Percentiles rank a stretch among this genome's conserved stretches.
Evolutionary conservation across 2,113 vertebrate genomes (phyloP).

Genomic region (Tympanuchus pallidicinctus): DNA sequence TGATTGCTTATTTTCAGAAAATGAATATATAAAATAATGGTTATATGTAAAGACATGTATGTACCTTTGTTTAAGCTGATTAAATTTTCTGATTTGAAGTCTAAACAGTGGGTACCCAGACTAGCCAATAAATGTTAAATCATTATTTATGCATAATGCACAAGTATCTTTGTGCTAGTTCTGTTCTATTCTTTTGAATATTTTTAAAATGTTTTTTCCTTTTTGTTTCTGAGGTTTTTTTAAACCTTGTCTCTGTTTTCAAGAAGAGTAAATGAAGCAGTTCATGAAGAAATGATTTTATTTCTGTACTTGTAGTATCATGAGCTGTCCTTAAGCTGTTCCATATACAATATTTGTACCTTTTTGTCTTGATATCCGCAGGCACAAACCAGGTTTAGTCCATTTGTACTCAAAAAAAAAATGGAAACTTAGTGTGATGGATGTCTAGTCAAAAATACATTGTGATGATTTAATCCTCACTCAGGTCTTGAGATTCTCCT

Average conservation of each 20-base stretch:
- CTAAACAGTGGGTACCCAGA: not conserved
- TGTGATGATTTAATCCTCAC: not conserved
- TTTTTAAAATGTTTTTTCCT: not conserved
- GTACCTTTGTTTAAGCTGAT: not conserved
- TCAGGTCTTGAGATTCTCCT: not conserved
- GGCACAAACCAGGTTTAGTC: not conserved
- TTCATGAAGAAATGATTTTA: not conserved
- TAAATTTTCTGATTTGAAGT: not conserved
- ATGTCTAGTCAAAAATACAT: not conserved
- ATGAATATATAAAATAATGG: not conserved
- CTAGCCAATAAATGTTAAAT: not conserved
- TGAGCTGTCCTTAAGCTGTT: not conserved
- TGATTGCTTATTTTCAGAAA: not conserved
- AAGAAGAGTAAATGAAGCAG: not conserved
- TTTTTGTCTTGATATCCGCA: not conserved
- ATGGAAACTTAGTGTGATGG: not conserved
- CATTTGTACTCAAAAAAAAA: not conserved
- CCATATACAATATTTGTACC: not conserved
- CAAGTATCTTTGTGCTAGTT: not conserved
- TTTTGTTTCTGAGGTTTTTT: not conserved
- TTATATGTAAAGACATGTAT: not conserved
- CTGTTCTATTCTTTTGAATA: not conserved
- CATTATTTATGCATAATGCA: not conserved
- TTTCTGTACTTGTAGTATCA: not conserved
- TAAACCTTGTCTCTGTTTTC: not conserved